Percentiles rank a stretch among this genome's conserved stretches.
These are phyloP conservation scores for Coregonus ussuriensis DNA, from an alignment of 2,797 vertebrate species.

Conservation along the genomic window DNA sequence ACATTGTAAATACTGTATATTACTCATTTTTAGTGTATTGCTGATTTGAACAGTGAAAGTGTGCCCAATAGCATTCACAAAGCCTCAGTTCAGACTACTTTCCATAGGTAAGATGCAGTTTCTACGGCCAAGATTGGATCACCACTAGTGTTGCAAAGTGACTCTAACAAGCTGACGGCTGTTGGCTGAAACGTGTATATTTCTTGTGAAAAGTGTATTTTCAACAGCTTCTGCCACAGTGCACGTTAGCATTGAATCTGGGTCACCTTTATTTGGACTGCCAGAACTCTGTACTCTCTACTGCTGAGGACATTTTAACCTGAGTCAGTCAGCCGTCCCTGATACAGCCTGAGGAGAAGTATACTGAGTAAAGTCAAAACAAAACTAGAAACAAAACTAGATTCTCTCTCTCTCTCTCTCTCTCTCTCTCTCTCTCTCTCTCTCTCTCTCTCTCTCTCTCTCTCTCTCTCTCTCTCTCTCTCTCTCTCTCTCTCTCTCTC, in stretches of 20 bases:
- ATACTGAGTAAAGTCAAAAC: too few relatives aligned
- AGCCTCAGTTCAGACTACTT: conserved; percentile 61
- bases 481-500: too few relatives aligned
- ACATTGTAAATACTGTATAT: conserved; percentile 4
- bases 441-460: too few relatives aligned
- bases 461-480: too few relatives aligned
- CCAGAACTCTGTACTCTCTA: background rate
- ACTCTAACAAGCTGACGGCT: conserved; percentile 52
- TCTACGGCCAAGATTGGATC: conserved; percentile 69
- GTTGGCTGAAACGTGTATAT: conserved; percentile 44
- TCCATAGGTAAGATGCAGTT: conserved; percentile 57
- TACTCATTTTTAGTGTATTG: conserved; percentile 59
- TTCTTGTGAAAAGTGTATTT: conserved; percentile 48
- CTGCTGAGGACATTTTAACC: background rate
- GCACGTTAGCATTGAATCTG: background rate
- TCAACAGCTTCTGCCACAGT: conserved; percentile 36
- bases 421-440: too few relatives aligned
- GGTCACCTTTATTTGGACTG: too few relatives aligned
- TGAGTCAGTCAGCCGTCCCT: too few relatives aligned
- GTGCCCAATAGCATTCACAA: conserved; percentile 59
- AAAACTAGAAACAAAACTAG: too few relatives aligned
- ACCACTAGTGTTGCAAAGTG: conserved; percentile 52
- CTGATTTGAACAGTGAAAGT: conserved; percentile 59
- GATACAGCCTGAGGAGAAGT: too few relatives aligned
- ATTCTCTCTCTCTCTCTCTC: too few relatives aligned